Base-by-base conservation (phyloP, 2,113 vertebrate genomes). In the Rhinolophus ferrumequinum region DNA sequence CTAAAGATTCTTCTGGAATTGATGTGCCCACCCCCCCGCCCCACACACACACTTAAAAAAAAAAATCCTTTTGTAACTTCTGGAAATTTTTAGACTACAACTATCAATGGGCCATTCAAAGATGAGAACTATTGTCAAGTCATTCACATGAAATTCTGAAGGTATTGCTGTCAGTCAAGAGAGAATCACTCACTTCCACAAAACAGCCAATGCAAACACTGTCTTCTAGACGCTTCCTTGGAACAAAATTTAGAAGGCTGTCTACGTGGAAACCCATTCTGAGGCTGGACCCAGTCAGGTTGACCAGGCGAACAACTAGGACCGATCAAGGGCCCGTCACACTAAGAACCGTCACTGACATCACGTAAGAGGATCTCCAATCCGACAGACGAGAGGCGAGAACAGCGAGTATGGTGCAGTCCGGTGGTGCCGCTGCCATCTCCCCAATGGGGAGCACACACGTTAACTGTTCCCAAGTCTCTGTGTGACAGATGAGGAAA, bases 1-100 rank as follows among this genome's bases (percentile, higher is more conserved):
- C 87, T 54, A 62, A 97, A 96, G 69, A 67, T 58, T 94, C 50
- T 67, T 56, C 72, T 87, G 54, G 90, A 93, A 87, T 16, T 4
- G 89, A 94, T 9, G 76, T 0, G 0, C 15, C 24, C 44, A 7
- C 16, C n/a, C 33, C 30, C 33, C 41, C 28, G 1, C 47, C 47
- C 47, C 47, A 50, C 47, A 30, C 73, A 14, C 6, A 6, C 15
- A 60, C 77, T 91, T 0, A 33, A 58, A 72, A 90, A 44, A 76
- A 60, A 86, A 79, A 66, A 22, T 18, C 16, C 56, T 91, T 58
- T 44, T 52, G 56, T 84, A 41, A 85, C 91, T 73, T 88, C 79
- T 80, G 81, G 58, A 96, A 97, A 88, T 16, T 77, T 94, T 90
- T 84, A 35, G 28, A 62, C 66, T 67, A 85, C 3, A 67, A 4